Conservation (phyloP, 2,888 invertebrate genomes). For the Conomelus anceps region DNA sequence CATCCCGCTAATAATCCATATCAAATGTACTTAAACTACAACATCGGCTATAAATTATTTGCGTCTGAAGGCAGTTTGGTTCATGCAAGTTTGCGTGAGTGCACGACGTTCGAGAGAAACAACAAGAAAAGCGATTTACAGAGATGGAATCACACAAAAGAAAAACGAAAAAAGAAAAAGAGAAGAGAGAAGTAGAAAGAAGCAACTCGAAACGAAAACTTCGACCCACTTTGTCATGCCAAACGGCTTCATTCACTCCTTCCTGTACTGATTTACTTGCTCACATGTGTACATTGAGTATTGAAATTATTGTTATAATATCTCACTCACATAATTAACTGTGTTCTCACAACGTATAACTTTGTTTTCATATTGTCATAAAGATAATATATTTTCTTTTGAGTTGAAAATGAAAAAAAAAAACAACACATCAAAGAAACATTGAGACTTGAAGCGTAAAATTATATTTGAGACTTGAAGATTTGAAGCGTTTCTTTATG, state of each 20-base stretch:
- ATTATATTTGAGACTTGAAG: too few species aligned
- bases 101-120: background rate
- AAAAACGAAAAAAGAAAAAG: background rate
- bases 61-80: background rate
- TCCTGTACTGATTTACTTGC: background rate
- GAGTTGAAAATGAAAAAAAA: background rate
- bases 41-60: background rate
- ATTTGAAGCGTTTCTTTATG: too few species aligned
- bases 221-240: background rate
- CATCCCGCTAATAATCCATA: background rate
- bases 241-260: background rate
- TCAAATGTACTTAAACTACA: background rate
- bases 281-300: background rate
- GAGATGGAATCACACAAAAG: background rate
- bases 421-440: too few species aligned
- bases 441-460: too few species aligned
- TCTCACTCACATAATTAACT: background rate
- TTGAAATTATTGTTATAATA: background rate
- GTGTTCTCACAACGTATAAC: too few species aligned
- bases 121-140: background rate
- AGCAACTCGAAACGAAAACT: too few species aligned
- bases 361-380: background rate
- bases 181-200: background rate
- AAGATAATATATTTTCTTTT: background rate
- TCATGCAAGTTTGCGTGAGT: background rate